Evolutionary conservation across 2,113 vertebrate species (phyloP).

Genomic region (Toxotes chatareus): DNA sequence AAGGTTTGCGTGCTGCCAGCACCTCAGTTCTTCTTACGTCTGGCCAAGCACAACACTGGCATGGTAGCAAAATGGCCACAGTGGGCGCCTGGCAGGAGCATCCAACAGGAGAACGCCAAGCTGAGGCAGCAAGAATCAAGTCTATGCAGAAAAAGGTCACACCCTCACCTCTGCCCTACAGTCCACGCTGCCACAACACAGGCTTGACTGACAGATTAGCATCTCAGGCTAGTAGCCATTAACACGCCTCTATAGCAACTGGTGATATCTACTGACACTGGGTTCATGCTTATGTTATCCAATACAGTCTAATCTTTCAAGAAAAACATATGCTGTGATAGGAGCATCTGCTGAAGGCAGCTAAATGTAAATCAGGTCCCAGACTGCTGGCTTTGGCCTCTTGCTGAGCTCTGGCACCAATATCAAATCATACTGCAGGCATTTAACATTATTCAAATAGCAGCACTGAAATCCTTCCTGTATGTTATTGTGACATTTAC

Average conservation of each 20-base stretch:
- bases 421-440: constrained; percentile 44
- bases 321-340: background rate
- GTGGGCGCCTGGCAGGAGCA: constrained; percentile 80
- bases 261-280: background rate
- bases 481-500: constrained; percentile 63
- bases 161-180: constrained; percentile 66
- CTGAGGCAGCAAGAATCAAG: constrained; percentile 74
- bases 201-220: constrained; percentile 29
- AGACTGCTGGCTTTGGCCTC: constrained; percentile 44
- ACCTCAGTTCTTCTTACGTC: constrained; percentile 77
- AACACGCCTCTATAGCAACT: constrained; percentile 1
- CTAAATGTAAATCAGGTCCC: constrained; percentile 36
- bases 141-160: constrained; percentile 81
- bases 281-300: background rate
- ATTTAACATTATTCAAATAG: constrained; percentile 52
- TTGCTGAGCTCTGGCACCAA: constrained; percentile 42
- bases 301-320: background rate
- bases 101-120: constrained; percentile 83
- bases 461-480: constrained; percentile 53
- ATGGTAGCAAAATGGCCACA: constrained; percentile 83
- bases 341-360: constrained; percentile 14
- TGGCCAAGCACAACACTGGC: constrained; percentile 90
- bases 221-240: constrained; percentile 7
- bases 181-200: constrained; percentile 14
- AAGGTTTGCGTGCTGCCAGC: constrained; percentile 53